Evolutionary conservation across 2,888 invertebrate species (phyloP), one percentile per base, ranked within the genome.

Genomic region (Craniophora ligustri): DNA sequence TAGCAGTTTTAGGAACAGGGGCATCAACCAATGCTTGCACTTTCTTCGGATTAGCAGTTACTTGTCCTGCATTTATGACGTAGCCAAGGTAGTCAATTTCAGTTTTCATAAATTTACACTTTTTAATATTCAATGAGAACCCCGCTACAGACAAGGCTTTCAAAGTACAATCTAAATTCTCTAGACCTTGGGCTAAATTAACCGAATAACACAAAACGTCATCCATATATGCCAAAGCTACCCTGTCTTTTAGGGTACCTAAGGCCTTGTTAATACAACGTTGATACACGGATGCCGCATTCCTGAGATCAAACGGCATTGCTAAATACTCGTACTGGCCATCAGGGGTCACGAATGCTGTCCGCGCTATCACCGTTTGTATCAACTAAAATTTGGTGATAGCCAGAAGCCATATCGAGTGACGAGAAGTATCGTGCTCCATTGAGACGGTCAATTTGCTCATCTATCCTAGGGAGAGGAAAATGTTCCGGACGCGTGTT

Each of bases 401-500:
- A 45, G 2, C 45, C 45, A 0, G 13, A 13, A 1, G 50, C 50
- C 50, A 50, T 50, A 23, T 50, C 50, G 1, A 50, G 3, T 2
- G 13, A 42, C 0, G 50, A 31, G 7, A 50, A 50, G 5, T 6
- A 50, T 1, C 13, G 5, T 0, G 50, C 31, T 0, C 36, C 42
- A n/a, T 2, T 8, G 0, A 50, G 23, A 0, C 7, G 42, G 2
- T 42, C 50, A 31, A 50, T 13, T 10, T 50, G 50, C 5, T 50
- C 50, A 0, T 42, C 42, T 1, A 50, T 56, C 3, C 30, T 18
- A 8, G 64, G 72, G 1, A 65, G 38, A 0, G 62, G 69, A 15
- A 26, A 72, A 16, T 59, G 63, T 31, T 75, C 77, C 0, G 67
- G 55, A 0, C 47, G 62, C 0, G 74, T 78, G 8, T 74, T 72